phyloP scores from a whole-genome alignment of 2,888 invertebrate species.

The Sclerodermus sp. region DNA sequence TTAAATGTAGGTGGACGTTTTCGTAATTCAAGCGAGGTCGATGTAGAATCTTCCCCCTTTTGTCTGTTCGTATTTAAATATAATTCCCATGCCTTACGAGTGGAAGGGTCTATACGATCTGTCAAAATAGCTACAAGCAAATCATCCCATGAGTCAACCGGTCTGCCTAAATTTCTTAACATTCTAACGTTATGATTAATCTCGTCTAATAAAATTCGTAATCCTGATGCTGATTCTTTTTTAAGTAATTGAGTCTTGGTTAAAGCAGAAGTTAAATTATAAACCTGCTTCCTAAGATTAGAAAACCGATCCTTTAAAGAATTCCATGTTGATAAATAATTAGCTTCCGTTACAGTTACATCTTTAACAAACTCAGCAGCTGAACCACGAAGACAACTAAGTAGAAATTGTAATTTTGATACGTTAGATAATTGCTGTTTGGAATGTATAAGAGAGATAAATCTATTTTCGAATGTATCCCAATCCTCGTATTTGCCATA shows the following conservation, averaged over 20 bases:
- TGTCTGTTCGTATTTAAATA: background rate
- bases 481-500: constrained; percentile 14
- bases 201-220: constrained; percentile 7
- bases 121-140: constrained; percentile 3
- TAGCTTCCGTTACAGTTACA: constrained; percentile 5
- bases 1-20: background rate
- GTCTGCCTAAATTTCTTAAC: constrained; percentile 8
- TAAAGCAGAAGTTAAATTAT: constrained; percentile 2
- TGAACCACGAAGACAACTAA: constrained; percentile 5
- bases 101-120: constrained; percentile 9
- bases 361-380: constrained; percentile 9
- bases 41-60: background rate
- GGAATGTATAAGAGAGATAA: constrained; percentile 10
- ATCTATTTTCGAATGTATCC: constrained; percentile 11
- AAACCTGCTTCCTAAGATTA: constrained; percentile 5
- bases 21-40: too few species aligned
- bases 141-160: constrained; percentile 8
- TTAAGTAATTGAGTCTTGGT: constrained; percentile 2
- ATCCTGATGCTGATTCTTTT: constrained; percentile 5
- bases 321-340: constrained; percentile 9
- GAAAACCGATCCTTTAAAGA: constrained; percentile 7
- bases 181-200: constrained; percentile 7
- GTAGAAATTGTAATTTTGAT: constrained; percentile 9
- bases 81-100: constrained; percentile 5
- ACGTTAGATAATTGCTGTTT: constrained; percentile 4